These are phyloP conservation scores for Hydractinia echinata DNA, from an alignment of 30 jellyfish, hydroid and myxozoan species.

Conservation along the genomic window DNA sequence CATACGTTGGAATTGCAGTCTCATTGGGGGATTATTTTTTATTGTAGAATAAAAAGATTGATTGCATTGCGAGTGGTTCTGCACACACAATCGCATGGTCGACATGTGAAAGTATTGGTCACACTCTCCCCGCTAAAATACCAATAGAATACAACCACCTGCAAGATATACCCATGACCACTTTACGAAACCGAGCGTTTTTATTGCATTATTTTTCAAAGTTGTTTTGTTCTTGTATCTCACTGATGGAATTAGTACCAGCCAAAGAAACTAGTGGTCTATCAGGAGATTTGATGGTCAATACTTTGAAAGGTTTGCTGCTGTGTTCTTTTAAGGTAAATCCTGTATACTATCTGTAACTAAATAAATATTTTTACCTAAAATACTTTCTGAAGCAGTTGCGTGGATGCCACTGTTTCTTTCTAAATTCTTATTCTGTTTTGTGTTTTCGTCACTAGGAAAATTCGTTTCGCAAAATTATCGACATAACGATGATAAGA, in stretches of 20 bases:
- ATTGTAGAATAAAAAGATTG: slow-evolving; percentile 72
- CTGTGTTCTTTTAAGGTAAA: slow-evolving; percentile 36
- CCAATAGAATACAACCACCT: slow-evolving; percentile 69
- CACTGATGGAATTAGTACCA: slow-evolving; percentile 32
- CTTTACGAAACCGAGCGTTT: slow-evolving; percentile 64
- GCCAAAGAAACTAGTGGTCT: background rate
- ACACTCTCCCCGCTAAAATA: slow-evolving; percentile 57
- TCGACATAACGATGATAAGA: slow-evolving; percentile 68
- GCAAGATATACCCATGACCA: slow-evolving; percentile 52
- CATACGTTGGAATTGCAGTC: too few relatives aligned
- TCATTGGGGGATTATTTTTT: background rate
- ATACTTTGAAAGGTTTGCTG: slow-evolving; percentile 29
- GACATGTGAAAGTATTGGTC: slow-evolving; percentile 52
- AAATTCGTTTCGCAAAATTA: slow-evolving; percentile 56
- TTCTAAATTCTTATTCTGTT: background rate
- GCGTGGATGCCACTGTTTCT: background rate
- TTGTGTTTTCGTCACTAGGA: slow-evolving; percentile 35
- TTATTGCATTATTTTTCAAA: slow-evolving; percentile 63
- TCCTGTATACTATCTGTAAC: too few relatives aligned
- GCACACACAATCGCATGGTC: slow-evolving; percentile 93
- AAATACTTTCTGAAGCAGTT: background rate
- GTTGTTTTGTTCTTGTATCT: slow-evolving; percentile 53
- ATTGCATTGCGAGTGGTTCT: slow-evolving; percentile 86
- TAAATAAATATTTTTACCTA: background rate
- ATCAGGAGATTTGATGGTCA: slow-evolving; percentile 24